Evolutionary conservation across 2,888 invertebrate genomes (phyloP), one percentile per base, ranked within the genome.

Genomic region (Aleiodes alternator): DNA sequence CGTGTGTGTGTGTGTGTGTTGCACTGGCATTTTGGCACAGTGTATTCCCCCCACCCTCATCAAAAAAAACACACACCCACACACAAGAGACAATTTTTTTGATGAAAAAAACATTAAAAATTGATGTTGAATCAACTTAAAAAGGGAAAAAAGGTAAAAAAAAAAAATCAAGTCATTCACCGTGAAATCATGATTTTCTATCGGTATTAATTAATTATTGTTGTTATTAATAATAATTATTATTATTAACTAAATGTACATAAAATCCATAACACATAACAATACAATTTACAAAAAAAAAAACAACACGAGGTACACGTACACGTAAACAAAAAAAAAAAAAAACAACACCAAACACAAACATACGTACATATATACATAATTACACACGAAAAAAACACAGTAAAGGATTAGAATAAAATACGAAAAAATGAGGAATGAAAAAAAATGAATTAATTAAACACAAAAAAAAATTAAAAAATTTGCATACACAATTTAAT

Each of bases 241-340:
- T 86, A 89, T 87, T 88, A 88, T 87, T 87, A 88, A 88, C 86
- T 89, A 84, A 88, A 88, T 89, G 89, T 89, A 89, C 85, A 89
- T 89, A 89, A 69, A 61, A 85, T 86, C 86, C 82, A 82, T 70
- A 56, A 56, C n/a, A 23, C 29, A 23, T 56, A 70, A 57, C 48
- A 61, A 34, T 43, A 69, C 31, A 72, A 51, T 50, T 23, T 51
- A 61, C 34, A 64, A 51, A 23, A 23, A 1, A 23, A 1, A 23
- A 23, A 23, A 23, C 1, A 23, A 72, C 50, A 61, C 23, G 14
- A 50, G 55, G 2, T 1, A 23, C 23, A 23, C 23, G 2, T 64
- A 76, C 38, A 73, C 76, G 70, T 70, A 68, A 6, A 48, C 16
- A 23, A 23, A 23, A 61, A 64, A 51, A 23, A 23, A 23, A 23